Evolutionary conservation across 2,113 vertebrate species (phyloP).

Genomic region (Phalacrocorax aristotelis): DNA sequence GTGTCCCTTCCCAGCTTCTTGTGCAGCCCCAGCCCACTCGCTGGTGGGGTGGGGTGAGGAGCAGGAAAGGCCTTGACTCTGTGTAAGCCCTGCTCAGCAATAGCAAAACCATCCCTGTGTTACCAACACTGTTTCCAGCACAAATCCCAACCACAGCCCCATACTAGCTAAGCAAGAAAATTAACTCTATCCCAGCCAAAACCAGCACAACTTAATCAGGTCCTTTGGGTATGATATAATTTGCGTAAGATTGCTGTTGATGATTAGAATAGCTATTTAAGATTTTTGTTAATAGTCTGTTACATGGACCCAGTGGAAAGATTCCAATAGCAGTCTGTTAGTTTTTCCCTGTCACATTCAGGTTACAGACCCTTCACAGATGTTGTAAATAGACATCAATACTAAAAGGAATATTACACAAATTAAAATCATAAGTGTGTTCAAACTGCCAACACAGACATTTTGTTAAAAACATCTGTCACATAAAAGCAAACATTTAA

Average conservation of each 20-base stretch:
- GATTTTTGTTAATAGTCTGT: conserved; percentile 76
- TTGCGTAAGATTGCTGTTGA: conserved; percentile 73
- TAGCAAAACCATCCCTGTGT: not conserved
- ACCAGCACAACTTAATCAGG: conserved; percentile 47
- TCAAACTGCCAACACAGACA: conserved; percentile 67
- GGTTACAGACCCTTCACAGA: conserved; percentile 73
- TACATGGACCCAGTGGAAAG: conserved; percentile 66
- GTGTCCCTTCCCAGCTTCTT: not conserved
- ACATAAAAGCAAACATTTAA: conserved; percentile 74
- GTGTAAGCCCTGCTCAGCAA: not conserved
- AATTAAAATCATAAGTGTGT: conserved; percentile 76
- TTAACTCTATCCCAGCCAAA: not conserved
- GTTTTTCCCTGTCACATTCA: conserved; percentile 75
- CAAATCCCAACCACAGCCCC: not conserved
- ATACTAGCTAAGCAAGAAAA: not conserved
- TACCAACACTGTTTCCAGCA: not conserved
- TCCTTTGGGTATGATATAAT: conserved; percentile 74
- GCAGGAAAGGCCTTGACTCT: not conserved
- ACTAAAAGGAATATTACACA: conserved; percentile 68
- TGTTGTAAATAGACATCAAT: conserved; percentile 73
- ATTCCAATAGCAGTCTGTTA: conserved; percentile 71
- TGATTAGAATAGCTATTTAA: conserved; percentile 76
- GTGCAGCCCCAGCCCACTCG: not conserved
- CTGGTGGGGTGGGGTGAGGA: not conserved
- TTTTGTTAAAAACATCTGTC: conserved; percentile 78